A percentile compares a stretch with the other conserved stretches of the same genome.
Evolutionary conservation across 2,113 vertebrate species (phyloP).

Genomic region (Mus spicilegus): DNA sequence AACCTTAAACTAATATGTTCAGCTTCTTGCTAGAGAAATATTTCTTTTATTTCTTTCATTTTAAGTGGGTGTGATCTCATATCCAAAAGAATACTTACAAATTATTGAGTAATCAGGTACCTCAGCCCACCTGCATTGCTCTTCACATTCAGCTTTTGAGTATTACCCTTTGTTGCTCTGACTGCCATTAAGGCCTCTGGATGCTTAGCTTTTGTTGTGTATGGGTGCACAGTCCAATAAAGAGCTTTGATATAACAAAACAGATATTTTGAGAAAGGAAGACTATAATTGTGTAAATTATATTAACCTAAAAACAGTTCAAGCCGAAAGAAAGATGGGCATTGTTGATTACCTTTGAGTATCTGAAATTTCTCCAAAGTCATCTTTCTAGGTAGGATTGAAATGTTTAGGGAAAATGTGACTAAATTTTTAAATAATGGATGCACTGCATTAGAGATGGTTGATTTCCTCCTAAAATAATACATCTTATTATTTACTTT

Average conservation of each 20-base stretch:
- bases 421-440: constrained; percentile 42
- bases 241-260: constrained; percentile 74
- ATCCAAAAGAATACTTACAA: constrained; percentile 73
- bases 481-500: constrained; percentile 52
- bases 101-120: constrained; percentile 74
- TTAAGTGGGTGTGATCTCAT: constrained; percentile 69
- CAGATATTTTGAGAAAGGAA: constrained; percentile 66
- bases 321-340: constrained; percentile 47
- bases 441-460: not conserved
- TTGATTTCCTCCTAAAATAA: constrained; percentile 51
- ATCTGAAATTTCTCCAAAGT: constrained; percentile 43
- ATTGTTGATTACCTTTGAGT: constrained; percentile 62
- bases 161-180: constrained; percentile 68
- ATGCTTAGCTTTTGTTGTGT: constrained; percentile 69
- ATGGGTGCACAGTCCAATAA: constrained; percentile 67
- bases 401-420: constrained; percentile 42
- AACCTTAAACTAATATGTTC: constrained; percentile 59
- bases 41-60: constrained; percentile 70
- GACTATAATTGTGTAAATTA: constrained; percentile 71
- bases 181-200: constrained; percentile 54
- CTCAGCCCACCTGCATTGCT: constrained; percentile 62
- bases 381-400: constrained; percentile 20
- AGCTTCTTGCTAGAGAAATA: constrained; percentile 27
- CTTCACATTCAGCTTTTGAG: constrained; percentile 71
- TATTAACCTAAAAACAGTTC: constrained; percentile 66